Evolutionary conservation across 1,140 invertebrate species (phyloP).

Genomic region (Cotesia vestalis): DNA sequence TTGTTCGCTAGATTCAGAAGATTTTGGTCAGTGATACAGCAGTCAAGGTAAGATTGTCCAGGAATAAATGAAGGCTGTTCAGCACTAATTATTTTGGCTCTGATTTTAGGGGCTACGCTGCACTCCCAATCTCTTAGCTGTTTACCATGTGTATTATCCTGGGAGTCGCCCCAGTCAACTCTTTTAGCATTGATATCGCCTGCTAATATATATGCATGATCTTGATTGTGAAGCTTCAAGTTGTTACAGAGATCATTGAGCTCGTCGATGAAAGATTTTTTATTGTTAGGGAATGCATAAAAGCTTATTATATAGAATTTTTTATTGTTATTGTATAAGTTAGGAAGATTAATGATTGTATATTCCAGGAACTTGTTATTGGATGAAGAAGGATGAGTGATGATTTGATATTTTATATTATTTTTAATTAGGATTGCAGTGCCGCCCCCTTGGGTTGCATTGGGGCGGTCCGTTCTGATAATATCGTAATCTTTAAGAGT

Average conservation of each 20-base stretch:
- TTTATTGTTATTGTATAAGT: not conserved
- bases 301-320: not conserved
- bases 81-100: too few relatives aligned
- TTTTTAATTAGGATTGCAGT: constrained; percentile 30
- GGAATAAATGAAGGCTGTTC: too few relatives aligned
- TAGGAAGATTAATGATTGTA: constrained; percentile 50
- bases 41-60: too few relatives aligned
- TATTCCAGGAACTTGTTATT: constrained; percentile 33
- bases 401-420: not conserved
- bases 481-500: not conserved
- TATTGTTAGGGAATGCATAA: constrained; percentile 3
- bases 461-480: constrained; percentile 4
- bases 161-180: too few relatives aligned
- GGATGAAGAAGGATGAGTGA: constrained; percentile 1
- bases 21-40: too few relatives aligned
- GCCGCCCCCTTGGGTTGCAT: not conserved
- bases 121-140: too few relatives aligned
- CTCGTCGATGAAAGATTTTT: constrained; percentile 10
- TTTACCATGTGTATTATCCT: too few relatives aligned
- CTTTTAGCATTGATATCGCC: too few relatives aligned
- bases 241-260: constrained; percentile 8
- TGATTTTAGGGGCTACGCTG: too few relatives aligned
- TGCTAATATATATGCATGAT: constrained; percentile 18
- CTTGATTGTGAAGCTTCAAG: not conserved
- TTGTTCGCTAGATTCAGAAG: too few relatives aligned